These are phyloP conservation scores for Heterodera filipjevi DNA, from an alignment of 2,888 invertebrate species.

Conservation along the genomic window DNA sequence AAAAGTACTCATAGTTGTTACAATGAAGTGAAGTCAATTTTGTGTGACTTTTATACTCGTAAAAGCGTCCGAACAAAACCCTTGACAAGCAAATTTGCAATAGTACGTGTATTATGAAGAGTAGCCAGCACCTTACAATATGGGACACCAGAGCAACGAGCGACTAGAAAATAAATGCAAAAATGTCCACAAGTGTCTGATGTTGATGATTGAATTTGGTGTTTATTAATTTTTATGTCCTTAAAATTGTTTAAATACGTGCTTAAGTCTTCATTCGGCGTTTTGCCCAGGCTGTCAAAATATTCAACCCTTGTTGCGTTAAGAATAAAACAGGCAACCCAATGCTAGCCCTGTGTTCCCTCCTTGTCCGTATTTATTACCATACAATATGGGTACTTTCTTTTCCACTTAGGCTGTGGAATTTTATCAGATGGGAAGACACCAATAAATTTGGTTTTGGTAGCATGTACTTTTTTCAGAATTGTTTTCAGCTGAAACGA, in stretches of 20 bases:
- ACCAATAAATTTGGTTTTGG: slow-evolving; percentile 13
- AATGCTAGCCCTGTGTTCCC: slow-evolving; percentile 18
- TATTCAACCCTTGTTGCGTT: not conserved
- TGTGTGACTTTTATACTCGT: not conserved
- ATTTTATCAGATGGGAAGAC: slow-evolving; percentile 19
- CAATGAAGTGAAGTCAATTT: not conserved
- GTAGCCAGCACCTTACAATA: not conserved
- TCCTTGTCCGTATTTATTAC: slow-evolving; percentile 6
- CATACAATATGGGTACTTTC: not conserved
- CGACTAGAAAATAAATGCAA: slow-evolving; percentile 13
- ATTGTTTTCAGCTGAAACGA: slow-evolving; percentile 1
- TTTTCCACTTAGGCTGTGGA: not conserved
- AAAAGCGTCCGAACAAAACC: not conserved
- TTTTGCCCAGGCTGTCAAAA: slow-evolving; percentile 4
- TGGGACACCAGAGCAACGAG: not conserved
- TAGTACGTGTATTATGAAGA: not conserved
- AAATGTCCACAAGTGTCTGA: slow-evolving; percentile 23
- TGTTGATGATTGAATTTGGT: slow-evolving; percentile 1
- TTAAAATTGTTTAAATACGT: not conserved
- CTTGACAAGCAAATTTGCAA: not conserved
- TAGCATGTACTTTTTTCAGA: not conserved
- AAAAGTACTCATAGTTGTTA: not conserved
- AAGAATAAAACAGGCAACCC: slow-evolving; percentile 3
- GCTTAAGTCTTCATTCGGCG: not conserved
- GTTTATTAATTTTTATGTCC: not conserved